Evolutionary conservation across 2,888 invertebrate genomes (phyloP).

Genomic region (Drosophila borealis): DNA sequence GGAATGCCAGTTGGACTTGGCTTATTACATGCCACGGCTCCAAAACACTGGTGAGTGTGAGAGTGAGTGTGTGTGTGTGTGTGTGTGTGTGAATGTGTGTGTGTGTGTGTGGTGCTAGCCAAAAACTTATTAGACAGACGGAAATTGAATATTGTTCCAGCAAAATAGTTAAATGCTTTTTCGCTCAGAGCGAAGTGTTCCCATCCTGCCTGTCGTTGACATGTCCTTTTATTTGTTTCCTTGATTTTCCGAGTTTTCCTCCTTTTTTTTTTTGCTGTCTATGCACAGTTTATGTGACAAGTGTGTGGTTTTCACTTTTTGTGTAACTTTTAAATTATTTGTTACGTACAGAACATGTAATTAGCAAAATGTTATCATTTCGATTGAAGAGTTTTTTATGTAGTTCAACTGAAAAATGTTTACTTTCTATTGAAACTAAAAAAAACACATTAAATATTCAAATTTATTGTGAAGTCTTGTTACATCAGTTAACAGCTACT

Average conservation of each 20-base stretch:
- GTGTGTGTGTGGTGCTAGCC: slow-evolving; percentile 40
- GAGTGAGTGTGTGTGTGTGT: slow-evolving; percentile 12
- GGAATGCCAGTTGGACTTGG: slow-evolving; percentile 60
- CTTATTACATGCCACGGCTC: slow-evolving; percentile 65
- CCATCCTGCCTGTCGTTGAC: slow-evolving; percentile 44
- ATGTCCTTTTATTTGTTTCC: slow-evolving; percentile 25
- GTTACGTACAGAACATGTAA: slow-evolving; percentile 57
- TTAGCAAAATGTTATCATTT: slow-evolving; percentile 47
- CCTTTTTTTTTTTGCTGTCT: slow-evolving; percentile 8
- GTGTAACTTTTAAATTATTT: slow-evolving; percentile 57
- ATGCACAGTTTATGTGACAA: slow-evolving; percentile 34
- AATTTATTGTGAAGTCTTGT: no score
- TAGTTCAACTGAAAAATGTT: not conserved
- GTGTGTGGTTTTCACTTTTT: slow-evolving; percentile 43
- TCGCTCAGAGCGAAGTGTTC: slow-evolving; percentile 34
- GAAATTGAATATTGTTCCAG: slow-evolving; percentile 78
- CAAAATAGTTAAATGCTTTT: slow-evolving; percentile 73
- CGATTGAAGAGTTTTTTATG: slow-evolving; percentile 11
- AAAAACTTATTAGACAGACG: slow-evolving; percentile 79
- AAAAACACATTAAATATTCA: not conserved
- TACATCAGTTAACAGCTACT: no score
- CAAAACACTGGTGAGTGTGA: not conserved
- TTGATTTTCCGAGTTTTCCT: slow-evolving; percentile 7
- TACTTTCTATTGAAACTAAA: not conserved
- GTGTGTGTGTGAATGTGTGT: slow-evolving; percentile 22